Conservation (phyloP, 1,140 invertebrate species). For the Globodera rostochiensis region DNA sequence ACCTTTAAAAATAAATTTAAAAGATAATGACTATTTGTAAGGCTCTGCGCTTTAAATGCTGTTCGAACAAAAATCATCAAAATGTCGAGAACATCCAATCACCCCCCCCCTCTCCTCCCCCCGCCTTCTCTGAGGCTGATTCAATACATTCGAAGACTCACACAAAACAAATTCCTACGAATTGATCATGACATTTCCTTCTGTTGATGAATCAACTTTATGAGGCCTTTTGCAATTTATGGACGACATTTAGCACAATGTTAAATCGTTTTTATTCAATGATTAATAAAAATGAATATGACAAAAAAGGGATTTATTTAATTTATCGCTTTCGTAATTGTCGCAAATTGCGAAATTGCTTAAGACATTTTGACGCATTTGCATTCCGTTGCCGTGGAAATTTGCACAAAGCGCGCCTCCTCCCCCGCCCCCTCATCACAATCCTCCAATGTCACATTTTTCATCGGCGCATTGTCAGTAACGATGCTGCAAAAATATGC, state of each 20-base stretch:
- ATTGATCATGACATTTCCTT: too few relatives aligned
- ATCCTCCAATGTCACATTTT: constrained; percentile 37
- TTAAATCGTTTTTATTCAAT: background rate
- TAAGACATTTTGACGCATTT: constrained; percentile 28
- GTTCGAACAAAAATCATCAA: background rate
- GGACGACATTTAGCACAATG: background rate
- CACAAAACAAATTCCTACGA: too few relatives aligned
- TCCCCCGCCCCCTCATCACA: constrained; percentile 38
- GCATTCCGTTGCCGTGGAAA: constrained; percentile 44
- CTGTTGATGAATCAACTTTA: background rate
- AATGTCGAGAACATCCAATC: background rate
- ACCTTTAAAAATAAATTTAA: too few relatives aligned
- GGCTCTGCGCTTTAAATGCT: background rate
- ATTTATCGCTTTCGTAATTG: background rate
- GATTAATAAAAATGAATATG: background rate
- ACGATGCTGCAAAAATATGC: constrained; percentile 9
- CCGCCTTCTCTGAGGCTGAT: background rate
- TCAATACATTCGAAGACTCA: background rate
- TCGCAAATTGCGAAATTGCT: background rate
- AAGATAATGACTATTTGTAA: background rate
- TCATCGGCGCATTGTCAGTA: constrained; percentile 8
- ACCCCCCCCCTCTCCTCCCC: too few relatives aligned
- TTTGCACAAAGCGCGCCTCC: constrained; percentile 37
- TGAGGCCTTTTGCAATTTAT: background rate
- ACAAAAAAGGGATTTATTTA: background rate